Base-by-base conservation (phyloP, 2,888 invertebrate genomes). In the Ochropleura leucogaster region DNA sequence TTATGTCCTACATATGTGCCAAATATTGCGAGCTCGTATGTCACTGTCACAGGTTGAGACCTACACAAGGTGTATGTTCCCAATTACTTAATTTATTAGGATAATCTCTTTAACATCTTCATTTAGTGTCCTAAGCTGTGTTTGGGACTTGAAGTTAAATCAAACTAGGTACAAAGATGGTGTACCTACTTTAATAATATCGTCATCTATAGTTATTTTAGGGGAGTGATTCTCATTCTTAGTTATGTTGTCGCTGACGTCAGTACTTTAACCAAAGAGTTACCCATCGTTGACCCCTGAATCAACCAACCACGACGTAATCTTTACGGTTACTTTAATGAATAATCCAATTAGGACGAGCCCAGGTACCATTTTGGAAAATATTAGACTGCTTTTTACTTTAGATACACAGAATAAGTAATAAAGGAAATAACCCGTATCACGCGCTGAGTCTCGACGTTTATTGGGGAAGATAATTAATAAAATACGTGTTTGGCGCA, bases 391-490 rank as follows among this genome's bases (percentile, higher is more conserved):
- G 55, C 30, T 72, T 57, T 63, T 80, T 72, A 72, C 75, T 62
- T 63, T 76, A 72, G 49, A 65, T 69, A 80, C 55, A 68, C 60
- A 62, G 84, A 70, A 80, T 82, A 76, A 70, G 57, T 84, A 72
- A 76, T 84, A 62, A 70, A 68, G 66, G 65, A 75, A 71, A 66
- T 57, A 79, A 62, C 69, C 67, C 74, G 68, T 74, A 59, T 80
- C 80, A 55, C 63, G 72, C 64, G 69, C 47, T 68, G 53, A 62
- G 62, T 65, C 81, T 74, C 55, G 46, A 75, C 65, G 65, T 75
- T 84, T 74, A 70, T 79, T 64, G 66, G 59, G 67, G 64, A 67
- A 73, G 78, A 65, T 83, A 83, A 83, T 83, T 83, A 80, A 83
- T 83, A 79, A 69, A 79, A 68, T 83, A 83, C 83, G 73, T 83